Evolutionary conservation across 1,140 invertebrate genomes (phyloP).

Genomic region (Zophobas morio): DNA sequence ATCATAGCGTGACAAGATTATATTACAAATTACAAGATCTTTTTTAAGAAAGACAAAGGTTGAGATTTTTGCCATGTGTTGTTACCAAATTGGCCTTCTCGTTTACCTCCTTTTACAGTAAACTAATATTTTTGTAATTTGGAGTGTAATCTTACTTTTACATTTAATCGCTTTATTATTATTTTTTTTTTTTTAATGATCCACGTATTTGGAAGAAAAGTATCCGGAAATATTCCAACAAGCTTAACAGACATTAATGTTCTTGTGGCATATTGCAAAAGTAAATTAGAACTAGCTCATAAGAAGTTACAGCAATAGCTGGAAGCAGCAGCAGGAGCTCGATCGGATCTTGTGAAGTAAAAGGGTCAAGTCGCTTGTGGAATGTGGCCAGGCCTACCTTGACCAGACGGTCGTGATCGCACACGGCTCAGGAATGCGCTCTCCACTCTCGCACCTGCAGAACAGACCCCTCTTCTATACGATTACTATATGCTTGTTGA

Average conservation of each 20-base stretch:
- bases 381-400: conserved; percentile 64
- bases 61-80: too few relatives aligned
- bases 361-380: conserved; percentile 61
- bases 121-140: too few relatives aligned
- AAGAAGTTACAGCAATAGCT: conserved; percentile 45
- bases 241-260: background rate
- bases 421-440: conserved; percentile 62
- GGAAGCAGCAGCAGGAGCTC: conserved; percentile 55
- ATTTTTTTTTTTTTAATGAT: too few relatives aligned
- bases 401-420: conserved; percentile 63
- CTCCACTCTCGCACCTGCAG: conserved; percentile 54
- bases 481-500: conserved; percentile 40
- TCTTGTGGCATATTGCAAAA: conserved; percentile 17
- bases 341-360: conserved; percentile 57
- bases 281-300: conserved; percentile 44
- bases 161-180: too few relatives aligned
- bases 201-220: background rate
- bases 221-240: too few relatives aligned
- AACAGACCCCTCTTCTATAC: conserved; percentile 44
- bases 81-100: too few relatives aligned
- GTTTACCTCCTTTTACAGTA: too few relatives aligned
- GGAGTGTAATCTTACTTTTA: too few relatives aligned
- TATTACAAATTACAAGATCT: too few relatives aligned
- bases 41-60: too few relatives aligned
- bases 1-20: too few relatives aligned